These are phyloP conservation scores for Cavia aperea DNA, from an alignment of 2,113 vertebrate species.

Conservation along the genomic window DNA sequence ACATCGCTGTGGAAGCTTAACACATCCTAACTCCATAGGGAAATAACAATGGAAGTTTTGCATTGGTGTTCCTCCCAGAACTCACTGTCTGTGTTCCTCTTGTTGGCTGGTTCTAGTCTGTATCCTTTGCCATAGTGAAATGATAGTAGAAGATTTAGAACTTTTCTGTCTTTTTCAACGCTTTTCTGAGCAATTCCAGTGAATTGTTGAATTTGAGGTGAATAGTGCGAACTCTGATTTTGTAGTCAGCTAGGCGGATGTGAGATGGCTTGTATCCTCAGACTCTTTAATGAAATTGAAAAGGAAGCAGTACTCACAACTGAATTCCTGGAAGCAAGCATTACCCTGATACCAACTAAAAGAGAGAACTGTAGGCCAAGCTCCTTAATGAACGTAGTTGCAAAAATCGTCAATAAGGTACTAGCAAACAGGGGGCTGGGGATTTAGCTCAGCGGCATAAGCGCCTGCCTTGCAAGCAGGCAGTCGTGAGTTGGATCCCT, in stretches of 20 bases:
- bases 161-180: not conserved
- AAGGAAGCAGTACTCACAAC: not conserved
- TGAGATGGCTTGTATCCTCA: not conserved
- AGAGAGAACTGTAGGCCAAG: not conserved
- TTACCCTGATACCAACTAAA: not conserved
- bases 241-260: not conserved
- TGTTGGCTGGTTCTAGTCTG: not conserved
- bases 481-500: no score
- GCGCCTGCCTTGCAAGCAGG: no score
- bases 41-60: not conserved
- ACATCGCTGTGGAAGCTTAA: not conserved
- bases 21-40: not conserved
- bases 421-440: not conserved
- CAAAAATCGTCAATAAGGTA: not conserved
- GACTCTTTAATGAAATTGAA: not conserved
- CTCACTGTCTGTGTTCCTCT: not conserved
- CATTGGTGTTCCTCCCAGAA: not conserved
- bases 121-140: slow-evolving; percentile 5
- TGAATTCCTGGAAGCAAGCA: not conserved
- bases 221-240: not conserved
- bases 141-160: not conserved
- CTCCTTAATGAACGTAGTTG: not conserved
- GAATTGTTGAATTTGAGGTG: not conserved
- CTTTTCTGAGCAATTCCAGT: slow-evolving; percentile 2
- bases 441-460: no score